Conservation (phyloP, 2,797 vertebrate species). For the Meriones psammophilus region DNA sequence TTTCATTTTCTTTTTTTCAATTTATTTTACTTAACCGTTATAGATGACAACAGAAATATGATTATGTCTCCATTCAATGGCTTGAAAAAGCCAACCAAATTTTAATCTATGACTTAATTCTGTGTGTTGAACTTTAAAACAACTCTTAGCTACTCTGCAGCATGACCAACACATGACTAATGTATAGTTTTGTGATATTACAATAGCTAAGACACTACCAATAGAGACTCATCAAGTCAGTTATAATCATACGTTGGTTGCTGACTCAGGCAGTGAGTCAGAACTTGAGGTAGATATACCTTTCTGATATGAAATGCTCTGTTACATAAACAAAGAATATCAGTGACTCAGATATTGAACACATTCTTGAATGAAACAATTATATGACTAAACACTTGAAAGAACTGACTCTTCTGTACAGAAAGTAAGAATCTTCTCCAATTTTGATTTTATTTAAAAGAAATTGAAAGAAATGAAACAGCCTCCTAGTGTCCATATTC, state of each 20-base stretch:
- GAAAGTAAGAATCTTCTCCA: background rate
- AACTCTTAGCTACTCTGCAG: background rate
- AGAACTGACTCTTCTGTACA: background rate
- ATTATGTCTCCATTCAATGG: background rate
- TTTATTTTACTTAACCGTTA: background rate
- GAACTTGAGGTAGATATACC: background rate
- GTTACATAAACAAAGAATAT: background rate
- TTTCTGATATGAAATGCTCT: background rate
- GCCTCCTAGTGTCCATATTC: rapidly evolving
- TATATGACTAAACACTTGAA: background rate
- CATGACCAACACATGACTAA: background rate
- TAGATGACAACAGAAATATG: background rate
- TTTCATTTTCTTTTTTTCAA: background rate
- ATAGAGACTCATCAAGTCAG: background rate
- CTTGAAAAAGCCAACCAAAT: background rate
- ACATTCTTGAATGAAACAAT: conserved; percentile 38
- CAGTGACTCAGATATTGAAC: conserved; percentile 5
- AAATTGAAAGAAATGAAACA: background rate
- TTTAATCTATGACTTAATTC: background rate
- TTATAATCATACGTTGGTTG: background rate
- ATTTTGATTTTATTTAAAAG: background rate
- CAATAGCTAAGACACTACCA: background rate
- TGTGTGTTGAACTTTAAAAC: background rate
- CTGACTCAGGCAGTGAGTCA: background rate
- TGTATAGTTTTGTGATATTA: background rate